Base-by-base conservation (phyloP, 2,888 invertebrate species). In the Phymatocera aterrima region DNA sequence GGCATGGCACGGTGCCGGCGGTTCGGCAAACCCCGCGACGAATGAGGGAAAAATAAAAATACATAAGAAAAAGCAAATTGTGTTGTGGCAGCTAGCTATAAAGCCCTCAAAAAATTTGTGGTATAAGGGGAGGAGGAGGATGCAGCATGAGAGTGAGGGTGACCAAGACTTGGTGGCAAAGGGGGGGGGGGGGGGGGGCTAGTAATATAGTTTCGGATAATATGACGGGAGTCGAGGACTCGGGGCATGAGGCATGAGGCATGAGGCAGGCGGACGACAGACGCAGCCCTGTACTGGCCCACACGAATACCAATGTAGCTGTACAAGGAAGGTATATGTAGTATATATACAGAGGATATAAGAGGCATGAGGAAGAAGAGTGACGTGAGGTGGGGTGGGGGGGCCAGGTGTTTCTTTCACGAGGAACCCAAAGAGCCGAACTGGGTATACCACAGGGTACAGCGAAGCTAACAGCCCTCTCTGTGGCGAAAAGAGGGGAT, bases 341-440 rank as follows among this genome's bases (percentile, higher is more conserved):
- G n/a, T 3, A 10, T 46, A 43, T 51, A 40, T 37, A 57, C 40
- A 8, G 21, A 24, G 78, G 51, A 75, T 75, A 78, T 75, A 77
- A 78, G 46, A 79, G 80, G 78, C 80, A 78, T 82, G 81, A 84
- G 82, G n/a, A n/a, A n/a, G n/a, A n/a, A n/a, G n/a, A n/a, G n/a
- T n/a, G n/a, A n/a, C n/a, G n/a, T n/a, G n/a, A n/a, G n/a, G n/a
- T n/a, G n/a, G n/a, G n/a, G n/a, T n/a, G n/a, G n/a, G n/a, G 82
- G 79, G 84, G 86, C 87, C 87, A 88, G 87, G 87, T 87, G 88
- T 87, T 86, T 85, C 83, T 79, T 83, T 81, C 81, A 80, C 82
- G 81, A 78, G 81, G 83, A 83, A 83, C 83, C 85, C 86, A 85
- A 86, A 83, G 84, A 86, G 85, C 79, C 83, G 83, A 84, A 78